phyloP scores from a whole-genome alignment of 2,113 vertebrate genomes.

The Microtus oregoni region DNA sequence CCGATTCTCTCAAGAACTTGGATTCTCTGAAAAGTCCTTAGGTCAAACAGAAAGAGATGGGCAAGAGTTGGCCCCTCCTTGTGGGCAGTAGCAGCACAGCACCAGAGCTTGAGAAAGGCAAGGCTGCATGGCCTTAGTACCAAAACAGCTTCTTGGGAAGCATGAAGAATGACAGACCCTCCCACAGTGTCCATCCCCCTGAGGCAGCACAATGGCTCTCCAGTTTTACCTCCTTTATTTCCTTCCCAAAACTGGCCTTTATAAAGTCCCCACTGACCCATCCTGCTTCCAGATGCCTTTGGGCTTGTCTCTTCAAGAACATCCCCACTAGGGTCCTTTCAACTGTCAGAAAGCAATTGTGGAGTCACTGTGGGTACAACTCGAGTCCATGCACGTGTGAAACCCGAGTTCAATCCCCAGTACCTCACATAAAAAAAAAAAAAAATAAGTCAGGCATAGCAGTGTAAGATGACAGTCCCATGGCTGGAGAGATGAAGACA shows the following conservation, averaged over 20 bases:
- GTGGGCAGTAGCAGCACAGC: background rate
- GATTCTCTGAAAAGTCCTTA: background rate
- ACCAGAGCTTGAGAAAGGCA: background rate
- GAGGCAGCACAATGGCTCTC: conserved; percentile 10
- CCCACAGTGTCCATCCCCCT: background rate
- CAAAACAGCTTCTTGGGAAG: background rate
- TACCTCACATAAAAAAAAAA: background rate
- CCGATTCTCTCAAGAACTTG: background rate
- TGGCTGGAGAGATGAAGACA: too few relatives aligned
- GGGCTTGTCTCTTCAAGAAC: background rate
- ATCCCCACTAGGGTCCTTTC: background rate
- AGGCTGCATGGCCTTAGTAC: background rate
- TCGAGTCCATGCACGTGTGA: background rate
- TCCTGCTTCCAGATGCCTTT: conserved; percentile 55
- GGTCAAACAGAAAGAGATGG: background rate
- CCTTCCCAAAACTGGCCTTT: background rate
- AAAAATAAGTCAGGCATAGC: too few relatives aligned
- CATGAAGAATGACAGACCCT: background rate
- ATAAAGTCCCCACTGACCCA: conserved; percentile 6
- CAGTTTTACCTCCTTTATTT: background rate
- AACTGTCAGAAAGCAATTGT: conserved; percentile 13
- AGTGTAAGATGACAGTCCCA: background rate
- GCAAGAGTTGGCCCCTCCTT: background rate
- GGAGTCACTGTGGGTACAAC: background rate
- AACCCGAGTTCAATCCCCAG: background rate